Conservation (phyloP, 1,140 invertebrate species). For the Delia radicum region DNA sequence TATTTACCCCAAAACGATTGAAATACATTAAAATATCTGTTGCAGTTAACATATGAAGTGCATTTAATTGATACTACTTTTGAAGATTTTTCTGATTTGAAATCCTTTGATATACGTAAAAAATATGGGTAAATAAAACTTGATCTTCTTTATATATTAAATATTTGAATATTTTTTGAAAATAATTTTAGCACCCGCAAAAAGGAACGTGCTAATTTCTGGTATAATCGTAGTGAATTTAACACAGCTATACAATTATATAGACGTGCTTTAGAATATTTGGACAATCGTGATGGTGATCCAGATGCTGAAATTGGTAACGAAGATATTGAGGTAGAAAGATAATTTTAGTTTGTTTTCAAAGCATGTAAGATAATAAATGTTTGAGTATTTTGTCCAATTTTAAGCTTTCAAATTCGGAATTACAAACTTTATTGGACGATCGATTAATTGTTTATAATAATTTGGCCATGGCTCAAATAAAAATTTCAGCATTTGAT, state of each 20-base stretch:
- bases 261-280: conserved; percentile 76
- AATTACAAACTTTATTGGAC: conserved; percentile 67
- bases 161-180: not conserved
- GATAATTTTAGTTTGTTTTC: no score
- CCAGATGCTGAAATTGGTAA: conserved; percentile 50
- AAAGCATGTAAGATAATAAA: not conserved
- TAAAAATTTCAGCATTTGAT: conserved; percentile 81
- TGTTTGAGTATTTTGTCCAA: not conserved
- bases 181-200: conserved; percentile 66
- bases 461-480: conserved; percentile 86
- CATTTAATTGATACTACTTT: conserved; percentile 67
- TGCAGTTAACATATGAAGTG: conserved; percentile 57
- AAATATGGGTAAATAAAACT: conserved; percentile 65
- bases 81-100: conserved; percentile 65
- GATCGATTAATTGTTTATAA: conserved; percentile 82
- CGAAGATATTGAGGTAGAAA: conserved; percentile 44
- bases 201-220: conserved; percentile 83
- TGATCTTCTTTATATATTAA: not conserved
- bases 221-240: conserved; percentile 77
- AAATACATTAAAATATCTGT: not conserved
- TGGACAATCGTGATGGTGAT: conserved; percentile 69
- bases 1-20: no score
- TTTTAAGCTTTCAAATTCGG: conserved; percentile 59
- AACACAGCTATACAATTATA: conserved; percentile 81
- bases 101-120: conserved; percentile 63